Evolutionary conservation across 2,888 invertebrate species (phyloP), one percentile per base, ranked within the genome.

Genomic region (Macaria notata): DNA sequence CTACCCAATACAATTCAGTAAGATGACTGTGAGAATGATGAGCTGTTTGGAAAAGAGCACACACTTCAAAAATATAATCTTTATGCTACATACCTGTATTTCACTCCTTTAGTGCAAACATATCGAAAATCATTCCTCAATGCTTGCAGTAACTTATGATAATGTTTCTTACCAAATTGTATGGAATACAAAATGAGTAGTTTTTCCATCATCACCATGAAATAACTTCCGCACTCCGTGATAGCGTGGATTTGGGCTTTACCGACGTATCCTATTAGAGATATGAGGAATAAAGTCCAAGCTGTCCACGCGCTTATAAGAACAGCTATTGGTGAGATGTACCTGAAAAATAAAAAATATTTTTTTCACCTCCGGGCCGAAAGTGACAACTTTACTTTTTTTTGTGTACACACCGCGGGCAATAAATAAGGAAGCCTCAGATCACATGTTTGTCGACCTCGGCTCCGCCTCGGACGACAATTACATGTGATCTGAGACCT

Each of bases 151-250:
- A 63, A 54, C 0, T 31, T 43, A 9, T 50, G 38, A 42, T 59
- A 65, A 3, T 57, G 6, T 4, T 49, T 30, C 31, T 49, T 54
- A 3, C 61, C 44, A 3, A 4, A 46, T 6, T 51, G 4, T 0
- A 53, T 43, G 46, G 59, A 53, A 6, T 9, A 39, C 9, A 57
- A n/a, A 3, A 65, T 55, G 1, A 54, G 4, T 4, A 59, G 36
- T 30, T 62, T 57, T 49, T 61, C 61, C 3, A 38, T 0, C 62
- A 61, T 57, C 6, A 65, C 4, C 29, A 59, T 9, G 2, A 59
- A 42, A 30, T 61, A 65, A 3, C 61, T 57, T 31, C 57, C 64
- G 31, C 42, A 6, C 45, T 65, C 64, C 1, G 57, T 62, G 38
- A 59, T 30, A 0, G 33, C n/a, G 9, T 53, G 29, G 7, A 65